Percentiles rank a stretch among this genome's conserved stretches.
These are phyloP conservation scores for Arrhamphus sclerolepis DNA, from an alignment of 2,797 vertebrate species.

Conservation along the genomic window DNA sequence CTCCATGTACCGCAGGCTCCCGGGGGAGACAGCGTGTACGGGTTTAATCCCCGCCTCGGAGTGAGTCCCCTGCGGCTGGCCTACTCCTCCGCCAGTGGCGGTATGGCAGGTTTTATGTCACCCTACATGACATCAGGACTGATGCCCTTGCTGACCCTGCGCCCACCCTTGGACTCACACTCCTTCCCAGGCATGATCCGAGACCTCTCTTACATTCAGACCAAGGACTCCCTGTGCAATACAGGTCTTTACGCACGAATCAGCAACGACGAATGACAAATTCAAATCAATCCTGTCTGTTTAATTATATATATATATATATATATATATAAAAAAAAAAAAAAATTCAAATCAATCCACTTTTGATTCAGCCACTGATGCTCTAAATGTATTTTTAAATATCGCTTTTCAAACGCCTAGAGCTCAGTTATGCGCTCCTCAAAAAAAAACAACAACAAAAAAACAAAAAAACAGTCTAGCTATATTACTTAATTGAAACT, in stretches of 20 bases:
- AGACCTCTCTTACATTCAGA: conserved; percentile 82
- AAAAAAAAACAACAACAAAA: too few species aligned
- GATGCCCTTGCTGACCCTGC: conserved; percentile 85
- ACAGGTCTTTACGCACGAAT: conserved; percentile 76
- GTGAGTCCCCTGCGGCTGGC: conserved; percentile 84
- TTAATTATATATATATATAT: too few species aligned
- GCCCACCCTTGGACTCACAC: conserved; percentile 81
- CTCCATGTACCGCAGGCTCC: conserved; percentile 75
- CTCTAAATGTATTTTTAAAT: too few species aligned
- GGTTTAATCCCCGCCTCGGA: conserved; percentile 82
- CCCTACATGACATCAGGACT: conserved; percentile 87
- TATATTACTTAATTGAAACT: not conserved
- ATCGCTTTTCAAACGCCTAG: conserved; percentile 19
- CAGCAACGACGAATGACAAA: conserved; percentile 75
- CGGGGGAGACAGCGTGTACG: conserved; percentile 76
- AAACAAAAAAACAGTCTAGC: not conserved
- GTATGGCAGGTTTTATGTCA: conserved; percentile 83
- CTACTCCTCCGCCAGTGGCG: conserved; percentile 81
- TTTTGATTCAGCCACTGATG: too few species aligned
- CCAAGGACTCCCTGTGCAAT: conserved; percentile 80
- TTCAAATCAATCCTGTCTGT: too few species aligned
- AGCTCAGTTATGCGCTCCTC: conserved; percentile 1
- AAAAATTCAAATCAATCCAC: not conserved
- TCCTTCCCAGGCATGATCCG: conserved; percentile 84
- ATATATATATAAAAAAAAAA: too few species aligned